Percentiles rank a stretch among this genome's conserved stretches.
Evolutionary conservation across 2,113 vertebrate genomes (phyloP).

Genomic region (Phaethon lepturus): DNA sequence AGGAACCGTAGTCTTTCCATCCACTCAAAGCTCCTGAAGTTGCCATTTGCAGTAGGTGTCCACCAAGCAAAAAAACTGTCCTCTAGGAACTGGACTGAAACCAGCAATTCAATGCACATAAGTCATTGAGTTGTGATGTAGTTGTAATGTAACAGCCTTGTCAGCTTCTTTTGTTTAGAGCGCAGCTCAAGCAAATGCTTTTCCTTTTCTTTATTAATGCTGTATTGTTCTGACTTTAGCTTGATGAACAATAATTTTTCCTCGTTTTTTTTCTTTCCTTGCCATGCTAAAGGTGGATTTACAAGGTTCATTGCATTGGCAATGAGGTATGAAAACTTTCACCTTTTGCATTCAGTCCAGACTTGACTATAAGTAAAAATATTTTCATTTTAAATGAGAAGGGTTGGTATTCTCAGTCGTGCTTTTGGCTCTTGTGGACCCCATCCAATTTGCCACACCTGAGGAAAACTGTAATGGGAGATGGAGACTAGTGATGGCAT

Average conservation of each 20-base stretch:
- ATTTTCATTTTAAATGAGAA: background rate
- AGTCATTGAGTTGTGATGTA: background rate
- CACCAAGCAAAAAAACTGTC: background rate
- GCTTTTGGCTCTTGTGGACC: background rate
- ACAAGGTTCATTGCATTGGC: background rate
- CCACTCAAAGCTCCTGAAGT: background rate
- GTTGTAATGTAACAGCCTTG: background rate
- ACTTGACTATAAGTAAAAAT: background rate
- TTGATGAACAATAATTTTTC: background rate
- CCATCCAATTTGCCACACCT: background rate
- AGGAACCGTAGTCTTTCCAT: background rate
- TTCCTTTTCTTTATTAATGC: background rate
- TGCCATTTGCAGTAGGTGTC: background rate
- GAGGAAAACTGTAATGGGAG: background rate
- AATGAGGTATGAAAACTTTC: background rate
- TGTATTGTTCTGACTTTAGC: background rate
- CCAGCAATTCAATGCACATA: background rate
- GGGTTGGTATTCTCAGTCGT: background rate
- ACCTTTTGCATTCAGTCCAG: background rate
- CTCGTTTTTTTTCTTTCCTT: background rate
- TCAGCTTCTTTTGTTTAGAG: background rate
- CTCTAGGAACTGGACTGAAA: background rate
- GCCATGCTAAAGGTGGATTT: background rate
- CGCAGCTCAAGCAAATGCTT: background rate
- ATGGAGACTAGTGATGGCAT: background rate